A percentile compares a stretch with the other conserved stretches of the same genome.
phyloP scores from a whole-genome alignment of 2,888 invertebrate genomes.

The Lycaena phlaeas region DNA sequence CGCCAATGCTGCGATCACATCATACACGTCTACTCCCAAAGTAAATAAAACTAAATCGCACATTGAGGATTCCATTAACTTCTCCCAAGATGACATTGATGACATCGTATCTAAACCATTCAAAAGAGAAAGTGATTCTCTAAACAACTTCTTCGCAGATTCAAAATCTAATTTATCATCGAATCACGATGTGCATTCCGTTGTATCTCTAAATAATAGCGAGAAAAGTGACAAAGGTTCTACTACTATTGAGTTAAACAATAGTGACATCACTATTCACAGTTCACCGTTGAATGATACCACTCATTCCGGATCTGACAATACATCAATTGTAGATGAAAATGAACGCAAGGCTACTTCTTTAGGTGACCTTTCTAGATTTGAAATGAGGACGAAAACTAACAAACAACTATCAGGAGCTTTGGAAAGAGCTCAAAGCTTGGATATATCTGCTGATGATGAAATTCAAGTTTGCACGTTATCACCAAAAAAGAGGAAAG shows the following conservation, averaged over 20 bases:
- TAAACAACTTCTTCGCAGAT: slow-evolving; percentile 61
- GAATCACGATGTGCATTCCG: slow-evolving; percentile 55
- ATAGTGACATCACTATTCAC: slow-evolving; percentile 82
- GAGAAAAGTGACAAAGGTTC: slow-evolving; percentile 67
- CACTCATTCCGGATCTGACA: slow-evolving; percentile 49
- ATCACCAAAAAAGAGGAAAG: slow-evolving; percentile 78
- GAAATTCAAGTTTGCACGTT: slow-evolving; percentile 55
- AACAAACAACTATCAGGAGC: slow-evolving; percentile 70
- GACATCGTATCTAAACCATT: slow-evolving; percentile 67
- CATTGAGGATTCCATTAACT: slow-evolving; percentile 56
- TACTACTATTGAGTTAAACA: slow-evolving; percentile 81
- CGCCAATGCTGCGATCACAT: slow-evolving; percentile 26
- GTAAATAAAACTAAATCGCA: slow-evolving; percentile 47
- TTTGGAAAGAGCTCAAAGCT: slow-evolving; percentile 84
- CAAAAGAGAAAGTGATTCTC: slow-evolving; percentile 59
- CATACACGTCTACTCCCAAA: slow-evolving; percentile 65
- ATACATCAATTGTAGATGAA: slow-evolving; percentile 66
- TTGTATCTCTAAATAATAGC: slow-evolving; percentile 57
- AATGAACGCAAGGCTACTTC: slow-evolving; percentile 84
- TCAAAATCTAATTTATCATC: slow-evolving; percentile 64
- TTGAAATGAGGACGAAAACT: slow-evolving; percentile 60
- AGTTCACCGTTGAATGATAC: slow-evolving; percentile 75
- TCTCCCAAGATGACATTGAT: slow-evolving; percentile 66
- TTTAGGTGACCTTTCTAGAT: slow-evolving; percentile 83
- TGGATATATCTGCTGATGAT: slow-evolving; percentile 78